Percentiles rank a stretch among this genome's conserved stretches.
Conservation (phyloP, 2,113 vertebrate genomes). For the Siniperca chuatsi region DNA sequence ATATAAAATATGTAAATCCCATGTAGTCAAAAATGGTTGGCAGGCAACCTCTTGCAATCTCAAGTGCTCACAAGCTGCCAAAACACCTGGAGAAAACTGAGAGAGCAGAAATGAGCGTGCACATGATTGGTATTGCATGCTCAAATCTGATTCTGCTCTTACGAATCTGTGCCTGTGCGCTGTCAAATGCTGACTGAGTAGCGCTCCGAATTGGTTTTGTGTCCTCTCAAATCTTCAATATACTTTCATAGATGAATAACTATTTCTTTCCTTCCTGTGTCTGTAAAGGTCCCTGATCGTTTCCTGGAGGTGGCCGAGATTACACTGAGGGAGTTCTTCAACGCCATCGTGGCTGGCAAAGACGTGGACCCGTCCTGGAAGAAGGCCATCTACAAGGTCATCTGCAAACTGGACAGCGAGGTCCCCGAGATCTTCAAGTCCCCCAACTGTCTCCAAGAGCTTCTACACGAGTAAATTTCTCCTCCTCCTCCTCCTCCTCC, state of each 20-base stretch:
- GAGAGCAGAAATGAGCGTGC: too few species aligned
- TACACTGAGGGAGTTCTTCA: conserved; percentile 99
- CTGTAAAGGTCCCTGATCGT: conserved; percentile 95
- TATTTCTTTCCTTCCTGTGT: conserved; percentile 83
- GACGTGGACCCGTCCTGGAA: conserved; percentile 99
- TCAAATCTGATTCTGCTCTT: too few species aligned
- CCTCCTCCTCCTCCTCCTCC: conserved; percentile 75
- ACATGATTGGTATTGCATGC: too few species aligned
- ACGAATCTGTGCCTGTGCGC: too few species aligned
- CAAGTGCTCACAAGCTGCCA: too few species aligned
- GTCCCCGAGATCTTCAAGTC: conserved; percentile 99
- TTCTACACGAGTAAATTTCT: conserved; percentile 94
- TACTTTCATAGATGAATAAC: conserved; percentile 17
- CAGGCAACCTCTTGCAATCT: too few species aligned
- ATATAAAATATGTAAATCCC: too few species aligned
- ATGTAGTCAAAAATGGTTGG: too few species aligned
- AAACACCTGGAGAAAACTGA: too few species aligned
- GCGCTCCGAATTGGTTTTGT: neutral
- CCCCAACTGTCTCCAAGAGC: conserved; percentile 99
- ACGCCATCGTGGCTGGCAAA: conserved; percentile 98
- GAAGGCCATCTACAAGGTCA: conserved; percentile 99
- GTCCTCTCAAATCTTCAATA: neutral
- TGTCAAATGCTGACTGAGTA: too few species aligned
- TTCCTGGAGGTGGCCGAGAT: conserved; percentile 99
- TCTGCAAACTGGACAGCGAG: conserved; percentile 99